phyloP scores from a whole-genome alignment of 2,888 invertebrate species.

The Willowsia nigromaculata region DNA sequence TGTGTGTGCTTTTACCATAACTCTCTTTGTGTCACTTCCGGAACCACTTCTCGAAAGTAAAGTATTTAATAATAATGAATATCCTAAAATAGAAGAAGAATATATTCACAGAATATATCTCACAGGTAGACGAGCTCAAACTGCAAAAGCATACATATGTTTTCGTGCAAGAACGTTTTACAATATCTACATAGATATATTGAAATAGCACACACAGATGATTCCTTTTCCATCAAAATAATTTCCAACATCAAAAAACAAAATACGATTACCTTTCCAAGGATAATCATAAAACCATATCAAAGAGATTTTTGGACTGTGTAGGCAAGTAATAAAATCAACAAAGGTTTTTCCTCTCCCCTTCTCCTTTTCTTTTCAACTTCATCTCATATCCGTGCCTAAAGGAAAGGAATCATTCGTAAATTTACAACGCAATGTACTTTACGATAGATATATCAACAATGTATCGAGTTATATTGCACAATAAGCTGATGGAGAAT shows the following conservation, averaged over 20 bases:
- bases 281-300: conserved; percentile 42
- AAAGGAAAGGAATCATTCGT: not conserved
- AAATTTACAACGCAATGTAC: not conserved
- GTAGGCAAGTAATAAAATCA: conserved; percentile 10
- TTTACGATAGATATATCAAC: not conserved
- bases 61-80: not conserved
- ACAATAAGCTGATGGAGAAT: not conserved
- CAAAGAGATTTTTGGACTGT: conserved; percentile 47
- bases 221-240: not conserved
- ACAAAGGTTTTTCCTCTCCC: conserved; percentile 8
- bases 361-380: not conserved
- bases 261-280: conserved; percentile 35
- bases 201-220: not conserved
- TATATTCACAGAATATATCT: too few species aligned
- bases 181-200: too few species aligned
- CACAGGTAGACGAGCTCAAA: too few species aligned
- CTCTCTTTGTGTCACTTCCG: not conserved
- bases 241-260: conserved; percentile 28
- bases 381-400: not conserved
- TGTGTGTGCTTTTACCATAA: not conserved
- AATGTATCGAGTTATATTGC: not conserved
- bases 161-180: too few species aligned
- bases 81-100: not conserved
- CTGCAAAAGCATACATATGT: too few species aligned
- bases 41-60: not conserved